A percentile compares a stretch with the other conserved stretches of the same genome.
These are phyloP conservation scores for Gavia stellata DNA, from an alignment of 2,113 vertebrate species.

Conservation along the genomic window DNA sequence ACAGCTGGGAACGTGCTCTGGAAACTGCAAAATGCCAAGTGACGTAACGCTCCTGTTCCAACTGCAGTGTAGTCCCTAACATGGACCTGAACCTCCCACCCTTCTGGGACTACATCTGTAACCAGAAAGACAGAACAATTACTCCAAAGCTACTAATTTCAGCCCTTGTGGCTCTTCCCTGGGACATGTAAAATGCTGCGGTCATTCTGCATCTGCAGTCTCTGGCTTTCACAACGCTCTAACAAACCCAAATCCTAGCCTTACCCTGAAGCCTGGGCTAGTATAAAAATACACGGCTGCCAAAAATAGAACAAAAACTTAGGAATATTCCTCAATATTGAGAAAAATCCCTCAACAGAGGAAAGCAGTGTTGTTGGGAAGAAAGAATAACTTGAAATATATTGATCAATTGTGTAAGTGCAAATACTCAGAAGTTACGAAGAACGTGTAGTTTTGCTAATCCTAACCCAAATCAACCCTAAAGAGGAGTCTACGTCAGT, in stretches of 20 bases:
- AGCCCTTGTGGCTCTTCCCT: neutral
- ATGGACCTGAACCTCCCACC: fast-evolving
- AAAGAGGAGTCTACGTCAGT: neutral
- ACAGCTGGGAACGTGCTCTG: neutral
- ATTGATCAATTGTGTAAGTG: fast-evolving
- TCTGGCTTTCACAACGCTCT: neutral
- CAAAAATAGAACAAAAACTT: neutral
- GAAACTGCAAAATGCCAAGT: neutral
- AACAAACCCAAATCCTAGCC: neutral
- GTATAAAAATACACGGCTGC: fast-evolving
- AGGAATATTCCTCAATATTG: neutral
- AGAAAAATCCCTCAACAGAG: neutral
- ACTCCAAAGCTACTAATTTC: neutral
- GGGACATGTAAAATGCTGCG: fast-evolving
- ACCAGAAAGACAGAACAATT: fast-evolving
- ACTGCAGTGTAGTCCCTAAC: fast-evolving
- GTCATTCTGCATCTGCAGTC: neutral
- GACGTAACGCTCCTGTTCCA: neutral
- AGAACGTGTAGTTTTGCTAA: neutral
- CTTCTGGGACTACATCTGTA: neutral
- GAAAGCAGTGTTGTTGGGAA: neutral
- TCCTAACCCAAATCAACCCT: neutral
- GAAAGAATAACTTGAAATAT: neutral
- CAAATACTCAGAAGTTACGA: neutral
- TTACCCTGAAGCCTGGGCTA: neutral